Base-by-base conservation (phyloP, 2,797 vertebrate species). In the Brachymystax lenok region DNA sequence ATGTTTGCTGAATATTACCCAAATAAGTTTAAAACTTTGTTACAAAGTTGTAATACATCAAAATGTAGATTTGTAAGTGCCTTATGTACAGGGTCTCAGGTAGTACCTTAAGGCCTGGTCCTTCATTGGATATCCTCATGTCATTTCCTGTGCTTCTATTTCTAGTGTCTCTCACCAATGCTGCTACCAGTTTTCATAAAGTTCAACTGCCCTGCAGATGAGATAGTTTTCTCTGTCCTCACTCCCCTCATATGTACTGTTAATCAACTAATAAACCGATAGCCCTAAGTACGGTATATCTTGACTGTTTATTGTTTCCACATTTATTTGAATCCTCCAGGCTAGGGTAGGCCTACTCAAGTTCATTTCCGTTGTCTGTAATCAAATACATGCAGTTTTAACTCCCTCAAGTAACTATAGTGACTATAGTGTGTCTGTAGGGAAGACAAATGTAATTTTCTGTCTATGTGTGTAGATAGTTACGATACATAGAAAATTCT, bases 91-190 rank as follows among this genome's bases (percentile, higher is more conserved):
- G 73, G 73, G 40, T 71, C 40, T 0, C 17, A 61, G 27, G 68
- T 67, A 13, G 51, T 10, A 77, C 74, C 81, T 79, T 1, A 0
- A 77, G 78, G 81, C 77, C 52, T 71, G 68, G 21, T 78, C 80
- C 46, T 70, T 4, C 8, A 33, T 50, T 78, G 59, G 78, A 73
- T 46, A 8, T 28, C 17, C 80, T 83, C n/a, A 75, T 71, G 1
- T 69, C 1, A 17, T 69, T 17, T 16, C 16, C 5, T 35, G 14
- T 69, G 66, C 68, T 82, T 74, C 35, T 73, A 54, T 85, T 87
- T 86, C 82, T 68, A 5, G 21, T 46, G 35, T 21, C 46, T 50
- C 40, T 71, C 21, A 61, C 16, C 50, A 24, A 21, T 27, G 8
- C 7, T 40, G 28, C 61, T 28, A 21, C 27, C 19, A 21, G 13